These are phyloP conservation scores for Sarcophilus harrisii DNA, from an alignment of 2,797 vertebrate species.

Conservation along the genomic window DNA sequence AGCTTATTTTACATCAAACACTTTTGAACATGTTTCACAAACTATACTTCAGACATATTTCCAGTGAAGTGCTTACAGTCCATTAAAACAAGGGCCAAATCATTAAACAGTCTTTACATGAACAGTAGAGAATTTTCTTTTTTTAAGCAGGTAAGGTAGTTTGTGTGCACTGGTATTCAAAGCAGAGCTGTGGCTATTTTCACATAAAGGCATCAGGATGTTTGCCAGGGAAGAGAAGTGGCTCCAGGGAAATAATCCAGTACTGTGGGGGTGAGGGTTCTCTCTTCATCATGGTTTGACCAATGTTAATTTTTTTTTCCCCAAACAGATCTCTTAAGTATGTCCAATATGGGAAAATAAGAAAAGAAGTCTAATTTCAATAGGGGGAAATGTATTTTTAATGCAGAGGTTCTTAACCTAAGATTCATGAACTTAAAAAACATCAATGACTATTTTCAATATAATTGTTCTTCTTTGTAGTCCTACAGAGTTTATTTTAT, in stretches of 20 bases:
- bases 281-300: not conserved
- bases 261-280: not conserved
- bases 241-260: constrained; percentile 45
- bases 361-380: not conserved
- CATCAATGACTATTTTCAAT: not conserved
- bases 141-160: constrained; percentile 48
- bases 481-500: not conserved
- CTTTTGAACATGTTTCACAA: constrained; percentile 84
- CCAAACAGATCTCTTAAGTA: not conserved
- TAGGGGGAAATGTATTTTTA: not conserved
- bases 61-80: constrained; percentile 79
- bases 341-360: not conserved
- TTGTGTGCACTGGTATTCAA: constrained; percentile 47
- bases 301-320: not conserved
- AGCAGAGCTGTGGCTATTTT: constrained; percentile 24
- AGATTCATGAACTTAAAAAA: not conserved
- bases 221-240: constrained; percentile 41
- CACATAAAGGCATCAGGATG: constrained; percentile 48
- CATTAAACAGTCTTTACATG: constrained; percentile 66
- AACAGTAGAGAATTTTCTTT: constrained; percentile 45
- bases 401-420: not conserved
- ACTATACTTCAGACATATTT: constrained; percentile 82
- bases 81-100: constrained; percentile 79
- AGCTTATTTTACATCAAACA: constrained; percentile 85
- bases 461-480: not conserved